phyloP scores from a whole-genome alignment of 2,113 vertebrate species.

The Prunella himalayana region DNA sequence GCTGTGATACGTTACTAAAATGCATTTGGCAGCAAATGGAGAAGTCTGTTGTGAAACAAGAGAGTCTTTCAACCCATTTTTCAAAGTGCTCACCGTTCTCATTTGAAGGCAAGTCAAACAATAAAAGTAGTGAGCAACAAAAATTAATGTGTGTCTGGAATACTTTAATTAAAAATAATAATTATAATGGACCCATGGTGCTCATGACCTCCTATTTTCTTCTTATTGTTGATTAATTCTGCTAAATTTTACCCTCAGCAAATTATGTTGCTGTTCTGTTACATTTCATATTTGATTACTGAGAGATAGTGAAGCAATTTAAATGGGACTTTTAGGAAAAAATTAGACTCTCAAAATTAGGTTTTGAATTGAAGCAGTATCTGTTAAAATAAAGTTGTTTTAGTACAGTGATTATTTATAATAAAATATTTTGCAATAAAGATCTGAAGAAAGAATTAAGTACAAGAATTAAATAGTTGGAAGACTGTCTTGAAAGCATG shows the following conservation, averaged over 20 bases:
- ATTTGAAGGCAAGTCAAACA: constrained; percentile 36
- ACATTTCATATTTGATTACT: constrained; percentile 4
- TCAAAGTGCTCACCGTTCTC: constrained; percentile 46
- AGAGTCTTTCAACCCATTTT: constrained; percentile 64
- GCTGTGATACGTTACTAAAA: neutral
- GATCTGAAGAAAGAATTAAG: neutral
- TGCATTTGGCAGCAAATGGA: neutral
- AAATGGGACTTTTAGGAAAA: neutral
- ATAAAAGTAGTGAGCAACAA: constrained; percentile 11
- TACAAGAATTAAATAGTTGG: neutral
- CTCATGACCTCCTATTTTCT: constrained; percentile 10
- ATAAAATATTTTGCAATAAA: neutral
- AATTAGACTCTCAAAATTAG: neutral
- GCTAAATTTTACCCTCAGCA: constrained; percentile 23
- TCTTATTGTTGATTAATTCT: constrained; percentile 33
- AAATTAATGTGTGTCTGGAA: constrained; percentile 36
- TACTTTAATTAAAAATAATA: constrained; percentile 52
- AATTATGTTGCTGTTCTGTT: constrained; percentile 31
- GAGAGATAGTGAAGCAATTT: constrained; percentile 1
- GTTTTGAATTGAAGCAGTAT: neutral
- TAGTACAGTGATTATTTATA: neutral
- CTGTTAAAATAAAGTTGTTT: neutral
- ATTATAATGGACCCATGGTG: neutral
- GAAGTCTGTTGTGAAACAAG: constrained; percentile 33
- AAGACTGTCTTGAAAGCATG: neutral